Conservation (phyloP, 2,113 vertebrate genomes). For the Lagopus leucura region DNA sequence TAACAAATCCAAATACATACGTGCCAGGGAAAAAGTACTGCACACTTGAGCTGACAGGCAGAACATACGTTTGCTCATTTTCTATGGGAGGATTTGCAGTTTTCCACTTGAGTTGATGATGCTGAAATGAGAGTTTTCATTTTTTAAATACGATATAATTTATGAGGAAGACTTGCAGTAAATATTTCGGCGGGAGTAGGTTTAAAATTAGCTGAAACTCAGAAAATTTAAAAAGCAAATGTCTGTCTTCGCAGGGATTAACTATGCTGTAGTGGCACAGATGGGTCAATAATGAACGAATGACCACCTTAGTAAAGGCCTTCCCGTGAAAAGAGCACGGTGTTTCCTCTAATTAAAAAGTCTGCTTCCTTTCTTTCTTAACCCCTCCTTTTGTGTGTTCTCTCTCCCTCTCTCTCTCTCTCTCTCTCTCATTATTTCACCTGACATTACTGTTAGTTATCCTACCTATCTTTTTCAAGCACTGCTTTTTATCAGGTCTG, state of each 20-base stretch:
- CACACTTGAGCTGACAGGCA: conserved; percentile 50
- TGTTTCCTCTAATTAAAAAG: background rate
- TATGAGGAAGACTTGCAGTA: conserved; percentile 61
- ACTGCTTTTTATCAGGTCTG: background rate
- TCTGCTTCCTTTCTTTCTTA: background rate
- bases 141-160: conserved; percentile 71
- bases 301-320: background rate
- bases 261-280: conserved; percentile 23
- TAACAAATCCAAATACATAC: conserved; percentile 51
- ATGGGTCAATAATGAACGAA: background rate
- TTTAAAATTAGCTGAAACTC: conserved; percentile 68
- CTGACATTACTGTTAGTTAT: background rate
- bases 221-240: conserved; percentile 47
- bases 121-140: conserved; percentile 72
- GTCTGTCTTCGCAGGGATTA: conserved; percentile 34
- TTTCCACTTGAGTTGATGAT: conserved; percentile 74
- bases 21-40: conserved; percentile 21
- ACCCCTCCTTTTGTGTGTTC: background rate
- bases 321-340: background rate
- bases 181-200: conserved; percentile 60
- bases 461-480: background rate
- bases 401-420: background rate
- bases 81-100: conserved; percentile 73
- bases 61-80: conserved; percentile 78
- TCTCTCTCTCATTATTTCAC: background rate